These are phyloP conservation scores for Pteronura brasiliensis DNA, from an alignment of 2,113 vertebrate species.

Conservation along the genomic window DNA sequence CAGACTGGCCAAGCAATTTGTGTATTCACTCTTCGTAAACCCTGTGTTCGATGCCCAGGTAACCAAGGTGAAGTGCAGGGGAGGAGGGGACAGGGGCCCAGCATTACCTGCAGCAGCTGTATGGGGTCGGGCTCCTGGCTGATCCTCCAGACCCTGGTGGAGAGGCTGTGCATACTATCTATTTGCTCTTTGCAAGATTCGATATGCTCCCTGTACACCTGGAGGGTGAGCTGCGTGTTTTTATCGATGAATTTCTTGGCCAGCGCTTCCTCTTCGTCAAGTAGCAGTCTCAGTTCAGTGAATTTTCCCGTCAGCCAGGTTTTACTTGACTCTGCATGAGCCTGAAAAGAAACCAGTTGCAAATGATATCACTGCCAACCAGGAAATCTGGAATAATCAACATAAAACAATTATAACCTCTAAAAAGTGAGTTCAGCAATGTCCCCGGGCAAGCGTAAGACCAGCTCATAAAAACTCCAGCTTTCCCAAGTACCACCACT, in stretches of 20 bases:
- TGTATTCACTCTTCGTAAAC: background rate
- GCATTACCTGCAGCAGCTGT: conserved; percentile 79
- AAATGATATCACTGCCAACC: conserved; percentile 12
- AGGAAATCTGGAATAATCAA: background rate
- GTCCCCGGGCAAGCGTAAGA: background rate
- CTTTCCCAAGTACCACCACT: background rate
- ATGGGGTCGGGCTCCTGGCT: conserved; percentile 70
- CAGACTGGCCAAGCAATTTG: background rate
- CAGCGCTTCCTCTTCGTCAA: conserved; percentile 80
- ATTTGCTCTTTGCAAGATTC: conserved; percentile 68
- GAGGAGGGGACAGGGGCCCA: background rate
- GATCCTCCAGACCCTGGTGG: conserved; percentile 55
- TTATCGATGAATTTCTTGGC: conserved; percentile 80
- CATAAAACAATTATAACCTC: background rate
- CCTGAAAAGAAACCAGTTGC: conserved; percentile 58
- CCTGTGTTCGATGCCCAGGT: background rate
- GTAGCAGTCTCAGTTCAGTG: conserved; percentile 77
- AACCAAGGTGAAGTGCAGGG: background rate
- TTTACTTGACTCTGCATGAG: conserved; percentile 70
- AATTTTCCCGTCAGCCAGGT: conserved; percentile 76
- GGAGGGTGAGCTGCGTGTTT: conserved; percentile 75
- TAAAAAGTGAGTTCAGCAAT: background rate
- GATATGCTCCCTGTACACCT: conserved; percentile 64
- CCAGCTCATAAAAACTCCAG: background rate
- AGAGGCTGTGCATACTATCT: conserved; percentile 63